These are phyloP conservation scores for Thunnus maccoyii DNA, from an alignment of 2,113 vertebrate genomes.

Conservation along the genomic window DNA sequence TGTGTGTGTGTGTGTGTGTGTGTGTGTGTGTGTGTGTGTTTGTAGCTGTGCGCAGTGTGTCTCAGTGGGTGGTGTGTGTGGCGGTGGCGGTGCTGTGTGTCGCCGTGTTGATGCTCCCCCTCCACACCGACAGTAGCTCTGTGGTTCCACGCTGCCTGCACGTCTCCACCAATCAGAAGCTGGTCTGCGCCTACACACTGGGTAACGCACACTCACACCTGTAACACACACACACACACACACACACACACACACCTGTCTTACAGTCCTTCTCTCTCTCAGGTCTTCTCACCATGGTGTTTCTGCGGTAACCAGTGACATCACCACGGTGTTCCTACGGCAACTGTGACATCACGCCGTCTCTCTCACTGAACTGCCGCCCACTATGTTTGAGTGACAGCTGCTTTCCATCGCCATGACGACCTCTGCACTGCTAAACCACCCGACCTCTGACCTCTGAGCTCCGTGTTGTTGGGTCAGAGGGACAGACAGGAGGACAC, in stretches of 20 bases:
- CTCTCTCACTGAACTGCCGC: not conserved
- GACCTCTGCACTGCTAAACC: not conserved
- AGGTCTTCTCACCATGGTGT: conserved; percentile 57
- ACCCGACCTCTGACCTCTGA: not conserved
- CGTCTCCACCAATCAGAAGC: conserved; percentile 61
- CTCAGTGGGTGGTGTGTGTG: conserved; percentile 47
- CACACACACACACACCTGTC: not conserved
- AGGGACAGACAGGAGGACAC: too few species aligned
- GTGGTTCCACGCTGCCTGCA: conserved; percentile 57
- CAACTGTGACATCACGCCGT: not conserved
- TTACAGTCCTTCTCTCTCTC: not conserved
- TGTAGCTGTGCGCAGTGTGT: conserved; percentile 29
- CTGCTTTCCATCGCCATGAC: not conserved
- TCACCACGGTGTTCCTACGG: not conserved
- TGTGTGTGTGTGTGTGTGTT: conserved; percentile 15
- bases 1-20: conserved; percentile 21
- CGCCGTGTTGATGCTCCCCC: conserved; percentile 52
- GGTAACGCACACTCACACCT: conserved; percentile 29
- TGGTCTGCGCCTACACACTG: conserved; percentile 52
- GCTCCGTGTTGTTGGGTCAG: not conserved
- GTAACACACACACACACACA: not conserved
- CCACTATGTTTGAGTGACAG: not conserved
- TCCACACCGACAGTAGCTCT: conserved; percentile 28
- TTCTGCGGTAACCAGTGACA: conserved; percentile 32
- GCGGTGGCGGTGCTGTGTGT: conserved; percentile 37